Evolutionary conservation across 2,113 vertebrate species (phyloP).

Genomic region (Hemiscyllium ocellatum): DNA sequence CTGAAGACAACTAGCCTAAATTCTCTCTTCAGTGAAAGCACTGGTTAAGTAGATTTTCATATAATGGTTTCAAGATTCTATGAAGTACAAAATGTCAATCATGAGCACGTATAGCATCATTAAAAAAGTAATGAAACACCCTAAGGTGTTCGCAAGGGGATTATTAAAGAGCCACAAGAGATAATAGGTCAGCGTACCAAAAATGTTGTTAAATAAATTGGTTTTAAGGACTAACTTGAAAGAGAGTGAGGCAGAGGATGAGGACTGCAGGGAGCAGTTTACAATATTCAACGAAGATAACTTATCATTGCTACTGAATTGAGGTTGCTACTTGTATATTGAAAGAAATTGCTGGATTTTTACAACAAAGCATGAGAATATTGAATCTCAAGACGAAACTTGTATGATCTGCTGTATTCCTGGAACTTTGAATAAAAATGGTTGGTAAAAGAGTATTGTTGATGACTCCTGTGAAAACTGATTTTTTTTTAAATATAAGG

Average conservation of each 20-base stretch:
- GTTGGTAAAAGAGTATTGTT: background rate
- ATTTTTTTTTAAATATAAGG: too few relatives aligned
- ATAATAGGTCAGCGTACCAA: too few relatives aligned
- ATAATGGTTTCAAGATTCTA: background rate
- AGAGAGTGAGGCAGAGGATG: too few relatives aligned
- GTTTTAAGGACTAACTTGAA: too few relatives aligned
- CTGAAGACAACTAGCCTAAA: background rate
- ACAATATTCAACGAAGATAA: background rate
- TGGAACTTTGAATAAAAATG: background rate
- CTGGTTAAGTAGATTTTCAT: background rate
- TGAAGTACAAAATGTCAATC: background rate
- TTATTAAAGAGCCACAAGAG: too few relatives aligned
- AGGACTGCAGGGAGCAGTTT: background rate
- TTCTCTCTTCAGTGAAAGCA: background rate
- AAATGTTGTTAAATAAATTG: too few relatives aligned
- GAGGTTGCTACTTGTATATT: background rate
- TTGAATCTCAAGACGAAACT: background rate
- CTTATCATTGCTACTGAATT: background rate
- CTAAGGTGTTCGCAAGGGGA: too few relatives aligned
- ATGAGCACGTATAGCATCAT: too few relatives aligned
- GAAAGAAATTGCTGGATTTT: background rate
- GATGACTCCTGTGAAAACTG: too few relatives aligned
- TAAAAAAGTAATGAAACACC: too few relatives aligned
- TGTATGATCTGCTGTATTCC: background rate
- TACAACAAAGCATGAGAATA: background rate